Percentiles rank a stretch among this genome's conserved stretches.
Evolutionary conservation across 2,797 vertebrate species (phyloP).

Genomic region (Tokudaia tokunoshimensis): DNA sequence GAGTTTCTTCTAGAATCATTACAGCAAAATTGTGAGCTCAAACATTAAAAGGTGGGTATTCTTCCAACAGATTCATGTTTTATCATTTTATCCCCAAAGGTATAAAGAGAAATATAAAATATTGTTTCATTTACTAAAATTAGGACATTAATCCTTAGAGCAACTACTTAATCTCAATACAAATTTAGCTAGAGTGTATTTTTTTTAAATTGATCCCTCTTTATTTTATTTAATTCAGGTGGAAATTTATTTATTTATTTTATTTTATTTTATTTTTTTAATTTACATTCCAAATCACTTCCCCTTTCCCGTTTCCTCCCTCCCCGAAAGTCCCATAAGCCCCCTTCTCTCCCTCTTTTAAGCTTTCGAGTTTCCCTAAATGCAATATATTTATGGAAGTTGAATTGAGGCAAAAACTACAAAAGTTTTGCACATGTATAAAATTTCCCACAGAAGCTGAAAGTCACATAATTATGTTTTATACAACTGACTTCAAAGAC

Average conservation of each 20-base stretch:
- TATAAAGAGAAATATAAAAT: not conserved
- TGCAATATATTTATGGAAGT: not conserved
- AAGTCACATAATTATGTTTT: constrained; percentile 15
- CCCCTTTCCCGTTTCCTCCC: too few relatives aligned
- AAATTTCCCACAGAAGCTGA: not conserved
- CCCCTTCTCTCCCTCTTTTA: too few relatives aligned
- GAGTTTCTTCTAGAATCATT: constrained; percentile 34
- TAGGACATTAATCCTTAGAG: not conserved
- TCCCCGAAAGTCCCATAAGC: too few relatives aligned
- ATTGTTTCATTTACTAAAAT: constrained; percentile 15
- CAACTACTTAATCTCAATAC: not conserved
- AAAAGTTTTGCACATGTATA: not conserved
- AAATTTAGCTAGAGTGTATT: not conserved
- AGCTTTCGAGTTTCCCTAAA: not conserved
- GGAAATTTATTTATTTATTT: too few relatives aligned
- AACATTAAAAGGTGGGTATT: not conserved
- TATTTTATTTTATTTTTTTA: too few relatives aligned
- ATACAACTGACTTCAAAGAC: constrained; percentile 4
- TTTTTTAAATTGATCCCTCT: too few relatives aligned
- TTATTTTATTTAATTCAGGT: too few relatives aligned
- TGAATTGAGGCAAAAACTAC: not conserved
- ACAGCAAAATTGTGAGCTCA: not conserved
- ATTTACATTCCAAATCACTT: too few relatives aligned
- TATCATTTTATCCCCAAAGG: not conserved
- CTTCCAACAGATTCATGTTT: not conserved